Conservation (phyloP, 2,113 vertebrate species). For the Eptatretus burgeri region DNA sequence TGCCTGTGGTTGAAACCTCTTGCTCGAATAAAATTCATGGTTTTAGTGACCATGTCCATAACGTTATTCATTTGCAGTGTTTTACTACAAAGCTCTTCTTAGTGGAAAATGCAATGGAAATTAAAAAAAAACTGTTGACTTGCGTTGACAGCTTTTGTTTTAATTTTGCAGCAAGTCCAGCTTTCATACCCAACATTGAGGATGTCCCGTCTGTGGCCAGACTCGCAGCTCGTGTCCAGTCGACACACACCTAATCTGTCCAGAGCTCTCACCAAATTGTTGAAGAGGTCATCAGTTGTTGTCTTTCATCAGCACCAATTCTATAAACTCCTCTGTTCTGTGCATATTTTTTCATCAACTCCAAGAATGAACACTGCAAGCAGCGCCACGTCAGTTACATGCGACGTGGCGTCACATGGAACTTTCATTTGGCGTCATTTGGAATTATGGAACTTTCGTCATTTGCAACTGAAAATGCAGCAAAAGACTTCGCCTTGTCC, state of each 20-base stretch:
- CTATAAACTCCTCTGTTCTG: background rate
- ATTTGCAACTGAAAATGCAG: constrained; percentile 11
- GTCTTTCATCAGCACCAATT: no score
- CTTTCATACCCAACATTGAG: constrained; percentile 6
- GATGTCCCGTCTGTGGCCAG: background rate
- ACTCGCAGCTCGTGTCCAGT: constrained; percentile 6
- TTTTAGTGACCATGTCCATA: background rate
- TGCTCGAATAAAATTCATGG: background rate
- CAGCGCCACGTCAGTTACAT: constrained; percentile 9
- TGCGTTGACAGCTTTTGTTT: background rate
- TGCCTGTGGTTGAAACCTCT: background rate
- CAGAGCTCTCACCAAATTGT: constrained; percentile 2
- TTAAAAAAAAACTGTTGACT: background rate
- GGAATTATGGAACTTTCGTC: no score
- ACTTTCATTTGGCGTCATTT: no score
- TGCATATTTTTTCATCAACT: constrained; percentile 6
- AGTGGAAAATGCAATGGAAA: constrained; percentile 6
- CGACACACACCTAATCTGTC: background rate
- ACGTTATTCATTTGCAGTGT: constrained; percentile 7
- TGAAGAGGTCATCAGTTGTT: constrained; percentile 5
- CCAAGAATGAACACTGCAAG: constrained; percentile 9
- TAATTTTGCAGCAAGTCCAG: background rate
- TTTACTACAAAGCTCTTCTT: constrained; percentile 4
- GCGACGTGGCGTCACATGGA: no score
- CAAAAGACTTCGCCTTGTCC: constrained; percentile 7